Evolutionary conservation across 2,797 vertebrate species (phyloP).

Genomic region (Chrosomus eos): DNA sequence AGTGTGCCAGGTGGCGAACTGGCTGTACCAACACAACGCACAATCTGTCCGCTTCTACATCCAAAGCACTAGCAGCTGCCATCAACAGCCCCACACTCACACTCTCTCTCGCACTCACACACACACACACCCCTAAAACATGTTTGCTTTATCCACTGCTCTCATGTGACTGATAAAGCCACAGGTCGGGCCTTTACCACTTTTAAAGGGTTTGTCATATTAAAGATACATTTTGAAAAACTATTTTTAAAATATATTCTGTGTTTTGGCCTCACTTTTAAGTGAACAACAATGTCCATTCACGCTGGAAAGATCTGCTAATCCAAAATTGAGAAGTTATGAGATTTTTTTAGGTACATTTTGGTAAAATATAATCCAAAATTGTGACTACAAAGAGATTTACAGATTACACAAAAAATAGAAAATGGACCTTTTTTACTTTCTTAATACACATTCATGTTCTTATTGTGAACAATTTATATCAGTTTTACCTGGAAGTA

Average conservation of each 20-base stretch:
- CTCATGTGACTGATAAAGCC: conserved; percentile 44
- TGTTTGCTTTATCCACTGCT: conserved; percentile 33
- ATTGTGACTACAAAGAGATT: not conserved
- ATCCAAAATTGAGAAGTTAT: not conserved
- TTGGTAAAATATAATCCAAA: not conserved
- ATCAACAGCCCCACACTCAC: conserved; percentile 86
- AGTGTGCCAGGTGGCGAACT: conserved; percentile 89
- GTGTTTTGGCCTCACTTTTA: conserved; percentile 5
- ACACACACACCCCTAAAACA: conserved; percentile 49
- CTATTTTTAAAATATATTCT: not conserved
- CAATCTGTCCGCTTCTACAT: conserved; percentile 89
- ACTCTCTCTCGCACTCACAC: conserved; percentile 63
- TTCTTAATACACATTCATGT: not conserved
- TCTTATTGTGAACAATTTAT: not conserved
- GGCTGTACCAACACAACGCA: conserved; percentile 89
- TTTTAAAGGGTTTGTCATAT: not conserved
- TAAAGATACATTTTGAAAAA: not conserved
- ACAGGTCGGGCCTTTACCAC: conserved; percentile 35
- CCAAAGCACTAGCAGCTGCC: conserved; percentile 89
- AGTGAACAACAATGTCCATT: not conserved
- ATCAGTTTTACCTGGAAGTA: not conserved
- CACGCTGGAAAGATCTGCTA: not conserved
- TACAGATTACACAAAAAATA: not conserved
- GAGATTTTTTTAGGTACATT: not conserved
- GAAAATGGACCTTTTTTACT: not conserved